These are phyloP conservation scores for Callimorpha dominula DNA, from an alignment of 2,888 invertebrate species.

Conservation along the genomic window DNA sequence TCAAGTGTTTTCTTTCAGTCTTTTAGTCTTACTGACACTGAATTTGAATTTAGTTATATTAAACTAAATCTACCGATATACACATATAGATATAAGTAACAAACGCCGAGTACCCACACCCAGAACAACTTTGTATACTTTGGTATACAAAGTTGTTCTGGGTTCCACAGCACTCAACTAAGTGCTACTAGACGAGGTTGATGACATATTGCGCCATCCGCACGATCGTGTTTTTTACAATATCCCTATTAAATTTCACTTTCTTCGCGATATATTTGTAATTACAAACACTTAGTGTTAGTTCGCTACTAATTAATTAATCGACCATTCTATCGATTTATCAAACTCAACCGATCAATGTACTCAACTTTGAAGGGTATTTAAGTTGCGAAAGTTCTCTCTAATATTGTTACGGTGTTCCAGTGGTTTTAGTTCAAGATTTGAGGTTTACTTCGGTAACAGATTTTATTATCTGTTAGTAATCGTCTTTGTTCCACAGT, in stretches of 20 bases:
- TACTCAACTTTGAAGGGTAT: slow-evolving; percentile 26
- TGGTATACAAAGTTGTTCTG: too few relatives aligned
- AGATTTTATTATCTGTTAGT: slow-evolving; percentile 35
- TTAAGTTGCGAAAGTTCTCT: slow-evolving; percentile 28
- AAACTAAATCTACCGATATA: too few relatives aligned
- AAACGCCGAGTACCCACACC: too few relatives aligned
- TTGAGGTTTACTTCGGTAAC: slow-evolving; percentile 31
- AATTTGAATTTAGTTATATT: too few relatives aligned
- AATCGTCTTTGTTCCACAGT: slow-evolving; percentile 42
- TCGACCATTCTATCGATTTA: slow-evolving; percentile 30
- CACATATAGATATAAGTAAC: too few relatives aligned
- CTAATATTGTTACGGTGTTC: slow-evolving; percentile 33
- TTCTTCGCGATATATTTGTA: too few relatives aligned
- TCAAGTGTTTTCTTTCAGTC: too few relatives aligned
- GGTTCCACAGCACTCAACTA: not conserved
- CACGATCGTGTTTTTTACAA: not conserved
- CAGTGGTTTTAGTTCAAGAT: slow-evolving; percentile 21
- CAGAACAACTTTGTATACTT: too few relatives aligned
- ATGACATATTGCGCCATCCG: not conserved
- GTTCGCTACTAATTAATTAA: slow-evolving; percentile 37
- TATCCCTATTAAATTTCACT: too few relatives aligned
- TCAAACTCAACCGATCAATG: slow-evolving; percentile 22
- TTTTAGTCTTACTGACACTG: too few relatives aligned
- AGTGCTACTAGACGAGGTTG: not conserved
- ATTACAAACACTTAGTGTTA: not conserved